Evolutionary conservation across 2,113 vertebrate species (phyloP).

Genomic region (Loxodonta africana): DNA sequence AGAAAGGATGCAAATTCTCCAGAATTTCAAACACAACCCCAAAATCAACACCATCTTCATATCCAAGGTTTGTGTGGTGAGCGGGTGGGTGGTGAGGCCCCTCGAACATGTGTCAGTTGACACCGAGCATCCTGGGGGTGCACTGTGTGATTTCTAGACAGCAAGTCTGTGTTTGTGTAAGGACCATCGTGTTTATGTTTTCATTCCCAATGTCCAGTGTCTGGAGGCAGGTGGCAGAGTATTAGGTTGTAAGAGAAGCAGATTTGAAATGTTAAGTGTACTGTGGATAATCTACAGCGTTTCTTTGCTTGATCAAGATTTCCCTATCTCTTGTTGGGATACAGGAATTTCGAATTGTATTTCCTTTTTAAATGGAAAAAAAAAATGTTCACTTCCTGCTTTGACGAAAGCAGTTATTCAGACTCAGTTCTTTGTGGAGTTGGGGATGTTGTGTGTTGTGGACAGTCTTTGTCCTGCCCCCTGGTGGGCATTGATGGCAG

Average conservation of each 20-base stretch:
- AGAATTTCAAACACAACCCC: conserved; percentile 99
- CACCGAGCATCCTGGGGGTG: neutral
- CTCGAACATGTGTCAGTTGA: neutral
- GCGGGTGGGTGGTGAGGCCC: neutral
- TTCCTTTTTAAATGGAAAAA: neutral
- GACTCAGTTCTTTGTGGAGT: neutral
- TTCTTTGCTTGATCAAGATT: neutral
- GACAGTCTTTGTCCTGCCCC: neutral
- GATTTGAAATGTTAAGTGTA: neutral
- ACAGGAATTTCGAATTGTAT: conserved; percentile 12
- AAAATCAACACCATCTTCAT: conserved; percentile 99
- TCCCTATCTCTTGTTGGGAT: neutral
- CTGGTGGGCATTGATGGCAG: no score
- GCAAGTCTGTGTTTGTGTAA: neutral
- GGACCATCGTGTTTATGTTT: rapidly evolving
- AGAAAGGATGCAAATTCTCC: conserved; percentile 98
- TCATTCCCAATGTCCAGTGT: neutral
- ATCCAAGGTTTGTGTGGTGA: conserved; percentile 92
- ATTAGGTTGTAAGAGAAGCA: neutral
- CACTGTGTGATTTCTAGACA: neutral
- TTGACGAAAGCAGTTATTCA: neutral
- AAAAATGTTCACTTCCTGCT: neutral
- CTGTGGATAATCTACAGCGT: neutral
- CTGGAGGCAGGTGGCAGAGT: neutral
- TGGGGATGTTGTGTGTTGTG: rapidly evolving